Evolutionary conservation across 2,113 vertebrate species (phyloP).

Genomic region (Epinephelus cyanopodus): DNA sequence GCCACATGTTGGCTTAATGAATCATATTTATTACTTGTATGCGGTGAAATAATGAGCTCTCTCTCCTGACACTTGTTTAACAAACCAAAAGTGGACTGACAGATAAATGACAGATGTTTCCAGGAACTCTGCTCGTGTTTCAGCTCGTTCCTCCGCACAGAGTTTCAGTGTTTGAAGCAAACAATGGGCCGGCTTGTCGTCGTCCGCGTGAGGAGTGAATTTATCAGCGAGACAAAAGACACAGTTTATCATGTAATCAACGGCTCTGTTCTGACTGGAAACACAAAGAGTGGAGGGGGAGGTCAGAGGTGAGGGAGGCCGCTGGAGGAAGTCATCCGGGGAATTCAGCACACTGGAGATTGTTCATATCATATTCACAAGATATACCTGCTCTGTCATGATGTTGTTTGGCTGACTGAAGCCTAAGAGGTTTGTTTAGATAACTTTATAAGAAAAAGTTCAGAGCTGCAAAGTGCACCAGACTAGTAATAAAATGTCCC

Average conservation of each 20-base stretch:
- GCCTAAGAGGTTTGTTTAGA: too few relatives aligned
- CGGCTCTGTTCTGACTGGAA: slow-evolving; percentile 47
- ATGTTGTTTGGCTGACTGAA: neutral
- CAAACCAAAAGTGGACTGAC: neutral
- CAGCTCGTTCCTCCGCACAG: slow-evolving; percentile 31
- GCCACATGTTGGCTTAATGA: neutral
- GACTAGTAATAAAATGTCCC: too few relatives aligned
- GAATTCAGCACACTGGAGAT: slow-evolving; percentile 32
- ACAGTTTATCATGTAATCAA: slow-evolving; percentile 56
- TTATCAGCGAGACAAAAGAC: slow-evolving; percentile 77
- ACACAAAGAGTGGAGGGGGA: slow-evolving; percentile 22
- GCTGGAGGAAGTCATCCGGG: slow-evolving; percentile 3
- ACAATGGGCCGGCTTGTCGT: slow-evolving; percentile 68
- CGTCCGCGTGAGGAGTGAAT: slow-evolving; percentile 65
- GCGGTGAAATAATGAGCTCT: neutral
- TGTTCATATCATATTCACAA: neutral
- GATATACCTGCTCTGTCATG: neutral
- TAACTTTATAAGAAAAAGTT: too few relatives aligned
- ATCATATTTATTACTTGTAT: neutral
- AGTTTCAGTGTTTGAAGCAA: slow-evolving; percentile 68
- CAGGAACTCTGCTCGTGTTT: slow-evolving; percentile 13
- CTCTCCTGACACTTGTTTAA: neutral
- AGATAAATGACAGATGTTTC: slow-evolving; percentile 7
- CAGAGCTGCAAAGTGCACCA: too few relatives aligned
- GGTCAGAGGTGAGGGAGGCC: slow-evolving; percentile 35